Base-by-base conservation (phyloP, 1,140 invertebrate species). In the Nasonia vitripennis region DNA sequence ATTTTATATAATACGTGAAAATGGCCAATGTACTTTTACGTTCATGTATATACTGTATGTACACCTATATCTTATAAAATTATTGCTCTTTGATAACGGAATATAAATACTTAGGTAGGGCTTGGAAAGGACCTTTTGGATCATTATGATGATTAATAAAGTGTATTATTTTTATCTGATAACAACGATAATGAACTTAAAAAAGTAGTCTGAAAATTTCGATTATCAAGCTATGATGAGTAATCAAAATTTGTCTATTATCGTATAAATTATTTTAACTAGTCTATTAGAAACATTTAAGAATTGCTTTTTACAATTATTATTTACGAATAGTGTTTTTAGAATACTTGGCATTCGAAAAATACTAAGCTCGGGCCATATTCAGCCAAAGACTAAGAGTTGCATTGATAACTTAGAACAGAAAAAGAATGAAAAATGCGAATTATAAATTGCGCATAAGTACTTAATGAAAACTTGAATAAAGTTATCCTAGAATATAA, bases 311-410 rank as follows among this genome's bases (percentile, higher is more conserved):
- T 62, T 7, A 62, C 20, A 20, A 62, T 62, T 62, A 62, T 62
- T 62, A n/a, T 62, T 62, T n/a, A 62, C 17, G 20, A 4, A 20
- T n/a, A 62, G 17, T 62, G 0, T 62, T n/a, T n/a, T n/a, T 20
- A 62, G 55, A 62, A 62, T 20, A 55, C 31, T 37, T 55, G 41
- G 17, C 27, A 74, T 12, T 73, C 71, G 45, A 20, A 77, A 55
- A 77, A 67, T 17, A 78, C 20, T 75, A 70, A 80, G 73, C 12
- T 84, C 45, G 27, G 34, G 55, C 67, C 45, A 68, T 78, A 84
- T 83, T 81, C 34, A 87, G 78, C 83, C 86, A 87, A 87, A 85
- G 83, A 86, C 68, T 83, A 80, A 80, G 37, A 79, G 27, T 84
- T 79, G 45, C n/a, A 14, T 41, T 14, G 71, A 0, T 48, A 68